Base-by-base conservation (phyloP, 2,888 invertebrate genomes). In the Phengaris arion region DNA sequence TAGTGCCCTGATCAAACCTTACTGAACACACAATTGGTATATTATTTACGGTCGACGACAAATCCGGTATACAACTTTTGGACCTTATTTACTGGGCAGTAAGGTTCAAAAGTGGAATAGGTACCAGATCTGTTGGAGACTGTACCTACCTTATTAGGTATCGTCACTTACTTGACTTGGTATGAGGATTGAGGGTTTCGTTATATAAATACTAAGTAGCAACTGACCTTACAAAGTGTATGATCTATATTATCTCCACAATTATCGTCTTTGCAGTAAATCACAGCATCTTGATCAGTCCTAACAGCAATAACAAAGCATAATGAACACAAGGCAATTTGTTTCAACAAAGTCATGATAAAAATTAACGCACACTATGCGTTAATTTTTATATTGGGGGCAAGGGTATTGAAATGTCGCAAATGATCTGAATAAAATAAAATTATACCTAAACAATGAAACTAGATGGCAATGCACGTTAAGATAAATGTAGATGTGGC, bases 241-340 rank as follows among this genome's bases (percentile, higher is more conserved):
- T 75, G 69, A 70, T 69, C 48, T 22, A 57, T 75, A 48, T 48
- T 75, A 22, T 48, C 48, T 12, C 46, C 48, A 69, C 75, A 75
- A 48, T 69, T 55, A 22, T 55, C 46, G 12, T 54, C 7, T 57
- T 70, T 75, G 54, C 75, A 75, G 46, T 69, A 75, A 22, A 69
- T 13, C 45, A 13, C 64, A 10, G 35, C n/a, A n/a, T 9, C 35
- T 10, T 72, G 15, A 64, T 51, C 15, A 35, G 46, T 45, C 13
- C 13, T 46, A 64, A 12, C 6, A 15, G 6, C 46, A 75, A 22
- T 12, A 13, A 52, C 7, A 35, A 35, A 52, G 22, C 15, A 13
- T 22, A 13, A 52, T 35, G 35, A 51, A 72, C 5, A 52, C 72
- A 52, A 51, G 2, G 3, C 22, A 52, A 72, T 54, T 72, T 54